Evolutionary conservation across 53 echinoderm and acorn worm genomes (phyloP), one percentile per base, ranked within the genome.

Genomic region (Echinarachnius parma): DNA sequence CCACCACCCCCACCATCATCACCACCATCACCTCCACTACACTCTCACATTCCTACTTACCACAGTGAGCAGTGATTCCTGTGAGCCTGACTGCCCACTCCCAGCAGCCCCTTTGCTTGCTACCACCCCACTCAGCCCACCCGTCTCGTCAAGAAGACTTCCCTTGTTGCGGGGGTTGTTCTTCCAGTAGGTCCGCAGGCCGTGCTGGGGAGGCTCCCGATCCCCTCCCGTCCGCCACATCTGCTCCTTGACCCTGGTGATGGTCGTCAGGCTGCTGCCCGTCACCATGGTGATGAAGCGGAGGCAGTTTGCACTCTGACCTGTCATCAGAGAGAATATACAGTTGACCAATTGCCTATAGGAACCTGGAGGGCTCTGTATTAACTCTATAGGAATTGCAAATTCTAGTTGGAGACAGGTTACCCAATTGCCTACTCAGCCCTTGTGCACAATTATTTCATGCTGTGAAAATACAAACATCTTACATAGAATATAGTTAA

Each of bases 191-290:
- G 80, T 85, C 62, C 83, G 82, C 3, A 98, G 83, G 28, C 98
- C 98, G 50, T 98, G 98, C 57, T 88, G 83, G 57, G 98, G 98
- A n/a, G 98, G 98, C 48, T 91, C 91, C 27, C 98, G 67, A 62
- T 91, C 86, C 4, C 98, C 98, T 4, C 98, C 91, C 0, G 98
- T 98, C 54, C 47, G 66, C 36, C 76, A 65, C 98, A 98, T 98
- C 78, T 98, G 98, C 21, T 87, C 78, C 39, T 81, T 85, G 22
- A 98, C 98, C 57, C 98, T 79, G 28, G 85, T 66, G 44, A 98
- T 98, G 72, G 98, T 98, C 39, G 85, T 76, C 31, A 82, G 63
- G 56, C 98, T 98, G 83, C 98, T 85, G 31, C 98, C 98, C 13
- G 98, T 98, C 33, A 98, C 98, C 81, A 91, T 60, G 75, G 79